phyloP scores from a whole-genome alignment of 2,797 vertebrate species.

The Nyctibius grandis region DNA sequence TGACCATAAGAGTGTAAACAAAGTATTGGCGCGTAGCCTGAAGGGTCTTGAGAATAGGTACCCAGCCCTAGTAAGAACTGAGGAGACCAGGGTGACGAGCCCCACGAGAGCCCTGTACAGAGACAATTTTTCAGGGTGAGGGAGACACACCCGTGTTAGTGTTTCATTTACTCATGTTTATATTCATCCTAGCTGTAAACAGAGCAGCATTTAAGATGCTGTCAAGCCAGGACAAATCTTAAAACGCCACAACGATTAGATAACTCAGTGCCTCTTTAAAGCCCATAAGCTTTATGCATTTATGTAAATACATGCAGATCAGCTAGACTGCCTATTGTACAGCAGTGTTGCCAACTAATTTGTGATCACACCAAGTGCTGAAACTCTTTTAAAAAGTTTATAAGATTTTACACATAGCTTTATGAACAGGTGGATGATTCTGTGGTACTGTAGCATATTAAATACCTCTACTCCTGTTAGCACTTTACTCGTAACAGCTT shows the following conservation, averaged over 20 bases:
- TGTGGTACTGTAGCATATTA: neutral
- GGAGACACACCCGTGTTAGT: neutral
- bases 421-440: neutral
- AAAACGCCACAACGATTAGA: neutral
- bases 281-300: neutral
- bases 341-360: neutral
- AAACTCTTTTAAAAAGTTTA: neutral
- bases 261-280: neutral
- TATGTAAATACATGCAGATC: neutral
- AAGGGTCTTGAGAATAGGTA: constrained; percentile 89
- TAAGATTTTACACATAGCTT: neutral
- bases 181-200: neutral
- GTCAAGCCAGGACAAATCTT: neutral
- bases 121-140: constrained; percentile 21
- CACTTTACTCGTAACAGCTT: neutral
- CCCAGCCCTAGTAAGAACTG: constrained; percentile 87
- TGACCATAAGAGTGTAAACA: constrained; percentile 90
- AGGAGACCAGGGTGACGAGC: constrained; percentile 90
- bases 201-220: neutral
- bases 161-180: neutral
- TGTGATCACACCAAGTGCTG: neutral
- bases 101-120: constrained; percentile 75
- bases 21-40: constrained; percentile 89
- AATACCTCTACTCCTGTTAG: neutral
- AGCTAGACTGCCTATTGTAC: neutral